Evolutionary conservation across 1,140 invertebrate species (phyloP).

Genomic region (Eumeta japonica): DNA sequence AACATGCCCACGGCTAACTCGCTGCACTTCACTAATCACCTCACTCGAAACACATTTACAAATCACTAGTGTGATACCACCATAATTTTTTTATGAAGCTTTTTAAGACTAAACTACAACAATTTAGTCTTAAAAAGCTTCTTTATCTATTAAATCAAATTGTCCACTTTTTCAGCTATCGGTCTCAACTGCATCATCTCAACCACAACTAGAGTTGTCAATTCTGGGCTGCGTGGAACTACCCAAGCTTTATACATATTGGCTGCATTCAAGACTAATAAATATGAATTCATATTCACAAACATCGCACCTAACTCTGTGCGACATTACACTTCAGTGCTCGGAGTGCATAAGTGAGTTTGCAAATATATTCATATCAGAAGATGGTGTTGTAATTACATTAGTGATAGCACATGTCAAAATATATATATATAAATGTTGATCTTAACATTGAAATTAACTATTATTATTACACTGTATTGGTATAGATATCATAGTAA

Average conservation of each 20-base stretch:
- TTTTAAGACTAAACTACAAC: too few relatives aligned
- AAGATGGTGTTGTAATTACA: background rate
- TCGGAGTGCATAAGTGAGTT: slow-evolving; percentile 77
- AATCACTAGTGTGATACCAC: too few relatives aligned
- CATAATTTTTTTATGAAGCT: too few relatives aligned
- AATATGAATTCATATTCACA: slow-evolving; percentile 97
- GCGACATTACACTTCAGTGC: slow-evolving; percentile 86
- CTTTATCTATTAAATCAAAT: too few relatives aligned
- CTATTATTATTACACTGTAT: background rate
- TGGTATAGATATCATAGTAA: background rate
- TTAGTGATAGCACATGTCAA: background rate
- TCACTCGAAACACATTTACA: too few relatives aligned
- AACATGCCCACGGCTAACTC: too few relatives aligned
- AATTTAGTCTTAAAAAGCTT: too few relatives aligned
- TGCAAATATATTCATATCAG: background rate
- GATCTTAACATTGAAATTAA: background rate
- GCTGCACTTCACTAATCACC: too few relatives aligned
- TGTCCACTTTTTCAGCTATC: slow-evolving; percentile 73
- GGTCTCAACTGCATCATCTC: slow-evolving; percentile 83
- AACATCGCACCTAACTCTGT: slow-evolving; percentile 82
- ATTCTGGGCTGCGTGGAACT: slow-evolving; percentile 81
- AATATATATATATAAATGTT: background rate
- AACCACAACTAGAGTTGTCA: slow-evolving; percentile 80
- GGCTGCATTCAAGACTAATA: slow-evolving; percentile 76
- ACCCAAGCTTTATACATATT: slow-evolving; percentile 89